Base-by-base conservation (phyloP, 2,888 invertebrate species). In the Leptinotarsa rubiginosa region DNA sequence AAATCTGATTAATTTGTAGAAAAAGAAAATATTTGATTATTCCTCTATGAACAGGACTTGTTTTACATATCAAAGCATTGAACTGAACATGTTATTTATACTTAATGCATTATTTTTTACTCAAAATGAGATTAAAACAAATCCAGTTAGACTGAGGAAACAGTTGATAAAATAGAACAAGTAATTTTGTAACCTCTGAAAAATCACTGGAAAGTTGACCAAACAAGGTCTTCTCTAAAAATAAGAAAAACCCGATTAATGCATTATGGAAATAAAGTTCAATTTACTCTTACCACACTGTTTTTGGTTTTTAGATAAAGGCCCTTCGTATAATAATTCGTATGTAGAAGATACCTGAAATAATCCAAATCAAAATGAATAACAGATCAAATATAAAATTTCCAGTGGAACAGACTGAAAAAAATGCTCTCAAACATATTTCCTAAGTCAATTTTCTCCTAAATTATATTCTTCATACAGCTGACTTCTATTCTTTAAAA, bases 311-410 rank as follows among this genome's bases (percentile, higher is more conserved):
- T 68, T 76, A 16, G 54, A 56, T 52, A 25, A 54, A 25, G 56
- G 64, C n/a, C 64, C 71, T 52, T 80, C 76, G 66, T 79, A 74
- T 25, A 83, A 75, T 50, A 83, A 69, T 77, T 83, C 82, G 74
- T 80, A 83, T 71, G 73, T 81, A 2, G 83, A 78, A 3, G 80
- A 79, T 25, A 73, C 76, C 82, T 83, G 64, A 66, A 79, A 80
- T 22, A 74, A 56, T 52, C 41, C 64, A 71, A 72, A 62, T 69
- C 50, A 10, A 22, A 22, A 4, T 49, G n/a, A 10, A 22, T 22
- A 13, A 22, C 3, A 25, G 15, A 15, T 7, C 1, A 4, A 56
- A 56, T 22, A 41, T 41, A 2, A 12, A 10, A 41, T 10, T 10
- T 10, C 41, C 41, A 12, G 41, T 10, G 41, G 1, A 41, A 41